Evolutionary conservation across 2,113 vertebrate genomes (phyloP).

Genomic region (Jacana jacana): DNA sequence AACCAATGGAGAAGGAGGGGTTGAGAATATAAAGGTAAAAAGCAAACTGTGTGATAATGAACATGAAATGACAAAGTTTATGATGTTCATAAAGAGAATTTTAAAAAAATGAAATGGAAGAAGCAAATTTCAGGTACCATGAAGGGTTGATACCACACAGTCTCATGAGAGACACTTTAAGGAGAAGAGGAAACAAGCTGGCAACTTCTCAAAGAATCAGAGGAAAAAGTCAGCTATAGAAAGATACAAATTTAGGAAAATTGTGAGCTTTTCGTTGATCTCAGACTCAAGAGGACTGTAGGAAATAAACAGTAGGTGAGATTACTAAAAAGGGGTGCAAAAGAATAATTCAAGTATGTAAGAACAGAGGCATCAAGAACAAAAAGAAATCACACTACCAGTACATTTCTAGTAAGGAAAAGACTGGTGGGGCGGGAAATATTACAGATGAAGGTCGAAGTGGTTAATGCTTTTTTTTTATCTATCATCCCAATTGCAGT

Average conservation of each 20-base stretch:
- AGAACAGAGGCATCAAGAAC: not conserved
- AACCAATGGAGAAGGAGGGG: not conserved
- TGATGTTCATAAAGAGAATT: not conserved
- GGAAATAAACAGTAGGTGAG: not conserved
- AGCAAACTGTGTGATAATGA: not conserved
- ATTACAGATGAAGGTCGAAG: not conserved
- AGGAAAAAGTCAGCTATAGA: not conserved
- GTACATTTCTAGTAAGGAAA: not conserved
- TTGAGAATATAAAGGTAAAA: not conserved
- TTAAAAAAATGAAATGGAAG: not conserved
- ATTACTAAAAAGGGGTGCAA: not conserved
- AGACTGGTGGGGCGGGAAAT: not conserved
- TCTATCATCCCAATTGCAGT: not conserved
- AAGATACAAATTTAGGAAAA: not conserved
- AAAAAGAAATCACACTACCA: not conserved
- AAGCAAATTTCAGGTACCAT: not conserved
- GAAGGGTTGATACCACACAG: not conserved
- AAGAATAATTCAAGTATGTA: not conserved
- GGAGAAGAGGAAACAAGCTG: not conserved
- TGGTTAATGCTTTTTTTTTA: not conserved
- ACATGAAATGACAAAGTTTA: not conserved
- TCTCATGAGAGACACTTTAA: not conserved
- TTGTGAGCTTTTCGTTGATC: not conserved
- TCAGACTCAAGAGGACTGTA: not conserved
- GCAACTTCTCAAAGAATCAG: not conserved